These are phyloP conservation scores for Strigops habroptila DNA, from an alignment of 2,113 vertebrate genomes.

Conservation along the genomic window DNA sequence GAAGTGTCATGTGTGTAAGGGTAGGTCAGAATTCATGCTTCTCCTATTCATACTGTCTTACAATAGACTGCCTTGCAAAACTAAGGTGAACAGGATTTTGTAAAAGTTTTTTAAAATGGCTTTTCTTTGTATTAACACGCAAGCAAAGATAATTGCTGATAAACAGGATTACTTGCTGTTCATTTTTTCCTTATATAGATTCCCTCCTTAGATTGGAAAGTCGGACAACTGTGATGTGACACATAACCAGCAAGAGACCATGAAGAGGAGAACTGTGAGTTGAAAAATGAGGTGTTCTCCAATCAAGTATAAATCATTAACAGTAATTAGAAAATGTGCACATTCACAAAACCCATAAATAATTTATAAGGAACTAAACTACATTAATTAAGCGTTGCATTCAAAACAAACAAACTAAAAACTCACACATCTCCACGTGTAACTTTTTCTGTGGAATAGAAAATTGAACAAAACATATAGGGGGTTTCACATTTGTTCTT, in stretches of 20 bases:
- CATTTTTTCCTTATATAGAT: not conserved
- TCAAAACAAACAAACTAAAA: not conserved
- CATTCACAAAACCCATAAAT: not conserved
- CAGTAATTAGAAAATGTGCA: not conserved
- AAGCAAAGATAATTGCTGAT: not conserved
- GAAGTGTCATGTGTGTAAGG: not conserved
- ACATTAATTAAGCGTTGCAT: not conserved
- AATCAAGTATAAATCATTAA: not conserved
- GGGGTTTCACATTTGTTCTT: not conserved
- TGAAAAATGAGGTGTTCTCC: not conserved
- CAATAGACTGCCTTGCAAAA: not conserved
- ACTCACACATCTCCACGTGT: not conserved
- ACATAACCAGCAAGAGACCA: not conserved
- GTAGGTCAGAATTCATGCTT: not conserved
- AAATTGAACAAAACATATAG: not conserved
- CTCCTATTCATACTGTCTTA: not conserved
- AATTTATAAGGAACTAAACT: not conserved
- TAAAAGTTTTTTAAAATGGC: rapidly evolving
- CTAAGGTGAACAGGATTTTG: not conserved
- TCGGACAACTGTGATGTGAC: not conserved
- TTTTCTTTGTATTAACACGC: not conserved
- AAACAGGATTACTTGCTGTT: not conserved
- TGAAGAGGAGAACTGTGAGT: not conserved
- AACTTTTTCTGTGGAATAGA: not conserved
- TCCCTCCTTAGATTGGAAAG: not conserved